Evolutionary conservation across 2,113 vertebrate genomes (phyloP), one percentile per base, ranked within the genome.

Genomic region (Canis aureus): DNA sequence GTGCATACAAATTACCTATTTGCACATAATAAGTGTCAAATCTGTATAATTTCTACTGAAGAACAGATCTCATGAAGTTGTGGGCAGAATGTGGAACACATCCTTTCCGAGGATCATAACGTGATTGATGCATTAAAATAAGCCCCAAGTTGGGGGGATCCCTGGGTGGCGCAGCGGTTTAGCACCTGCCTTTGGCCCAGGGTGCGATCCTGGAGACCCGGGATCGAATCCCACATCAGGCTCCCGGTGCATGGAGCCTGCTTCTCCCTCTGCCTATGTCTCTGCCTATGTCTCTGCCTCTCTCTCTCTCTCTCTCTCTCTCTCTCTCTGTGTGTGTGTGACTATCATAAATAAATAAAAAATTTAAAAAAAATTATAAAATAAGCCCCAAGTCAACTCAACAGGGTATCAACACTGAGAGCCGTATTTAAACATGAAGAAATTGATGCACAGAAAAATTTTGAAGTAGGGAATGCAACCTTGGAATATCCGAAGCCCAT

Each of bases 1-100:
- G 25, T 95, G 94, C 94, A 96, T 97, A 91, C 92, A 97, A 97
- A 98, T 98, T 62, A 95, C 89, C 71, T 79, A 91, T 97, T 96
- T 97, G 90, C 88, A 96, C 90, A 95, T 22, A 17, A 17, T 91
- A 96, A 94, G 84, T 97, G 96, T 95, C 96, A 95, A 66, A 62
- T 78, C 53, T 69, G 19, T 79, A 93, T 90, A 94, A 95, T 91
- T 32, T 43, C 25, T 74, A 59, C 15, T 91, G 88, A 71, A 88
- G 89, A 95, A 84, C 13, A 59, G 66, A 92, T 97, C 51, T 92
- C 35, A 87, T 53, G 90, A 79, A 86, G 25, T 53, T 88, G 29
- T 66, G 32, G 43, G 66, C 23, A 89, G 92, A 98, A 95, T 86
- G 78, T 6, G 5, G 60, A 96, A n/a, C 12, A 15, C 29, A 64